Conservation (phyloP, 2,113 vertebrate genomes). For the Chroicocephalus ridibundus region DNA sequence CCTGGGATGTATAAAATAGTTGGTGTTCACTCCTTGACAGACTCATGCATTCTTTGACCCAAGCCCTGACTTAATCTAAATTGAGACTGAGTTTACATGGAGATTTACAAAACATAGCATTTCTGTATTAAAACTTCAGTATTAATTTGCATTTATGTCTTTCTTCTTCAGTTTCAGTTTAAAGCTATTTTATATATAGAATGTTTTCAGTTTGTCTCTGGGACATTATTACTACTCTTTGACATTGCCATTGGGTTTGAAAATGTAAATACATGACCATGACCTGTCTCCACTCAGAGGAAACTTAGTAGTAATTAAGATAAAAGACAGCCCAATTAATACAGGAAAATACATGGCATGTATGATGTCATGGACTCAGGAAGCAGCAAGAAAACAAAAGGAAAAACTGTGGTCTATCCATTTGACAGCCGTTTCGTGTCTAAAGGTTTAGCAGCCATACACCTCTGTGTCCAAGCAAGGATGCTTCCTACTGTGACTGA, state of each 20-base stretch:
- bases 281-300: background rate
- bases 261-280: background rate
- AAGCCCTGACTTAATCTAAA: background rate
- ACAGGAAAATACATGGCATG: background rate
- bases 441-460: background rate
- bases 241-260: background rate
- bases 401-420: background rate
- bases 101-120: background rate
- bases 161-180: background rate
- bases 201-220: background rate
- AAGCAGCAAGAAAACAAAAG: background rate
- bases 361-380: background rate
- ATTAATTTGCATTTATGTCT: background rate
- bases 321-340: background rate
- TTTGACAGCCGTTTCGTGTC: background rate
- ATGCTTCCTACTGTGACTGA: background rate
- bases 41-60: background rate
- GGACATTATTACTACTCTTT: background rate
- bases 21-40: background rate
- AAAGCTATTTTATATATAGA: background rate
- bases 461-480: background rate
- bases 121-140: background rate
- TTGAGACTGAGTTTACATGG: background rate
- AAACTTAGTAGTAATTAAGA: background rate
- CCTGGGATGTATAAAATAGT: background rate